Conservation (phyloP, 2,888 invertebrate genomes). For the Limnephilus lunatus region DNA sequence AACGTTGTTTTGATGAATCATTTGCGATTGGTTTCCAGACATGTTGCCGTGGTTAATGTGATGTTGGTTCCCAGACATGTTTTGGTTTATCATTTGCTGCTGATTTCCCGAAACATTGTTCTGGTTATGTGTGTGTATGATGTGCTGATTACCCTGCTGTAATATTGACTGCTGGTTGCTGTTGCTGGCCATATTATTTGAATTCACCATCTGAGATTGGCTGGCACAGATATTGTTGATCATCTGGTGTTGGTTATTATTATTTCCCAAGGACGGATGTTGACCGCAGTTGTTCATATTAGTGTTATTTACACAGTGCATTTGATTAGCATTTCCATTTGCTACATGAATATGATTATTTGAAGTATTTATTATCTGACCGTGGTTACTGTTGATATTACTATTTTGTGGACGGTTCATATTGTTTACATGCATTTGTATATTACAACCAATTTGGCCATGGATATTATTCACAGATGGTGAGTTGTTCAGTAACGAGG, state of each 20-base stretch:
- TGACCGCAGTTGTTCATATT: conserved; percentile 62
- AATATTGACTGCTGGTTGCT: conserved; percentile 38
- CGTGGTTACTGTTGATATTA: conserved; percentile 67
- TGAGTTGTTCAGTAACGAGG: conserved; percentile 68
- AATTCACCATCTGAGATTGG: conserved; percentile 47
- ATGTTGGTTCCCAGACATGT: conserved; percentile 35
- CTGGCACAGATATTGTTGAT: conserved; percentile 56
- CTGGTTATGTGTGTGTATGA: conserved; percentile 32
- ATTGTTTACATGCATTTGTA: conserved; percentile 69
- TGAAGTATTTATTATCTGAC: conserved; percentile 57
- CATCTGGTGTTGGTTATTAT: conserved; percentile 59
- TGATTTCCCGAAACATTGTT: conserved; percentile 32
- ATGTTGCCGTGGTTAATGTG: conserved; percentile 40
- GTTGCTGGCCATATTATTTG: conserved; percentile 37
- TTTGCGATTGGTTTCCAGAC: conserved; percentile 48
- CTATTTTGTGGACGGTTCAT: conserved; percentile 68
- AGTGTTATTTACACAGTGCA: conserved; percentile 57
- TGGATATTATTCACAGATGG: conserved; percentile 72
- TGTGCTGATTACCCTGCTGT: conserved; percentile 37
- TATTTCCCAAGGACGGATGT: conserved; percentile 55
- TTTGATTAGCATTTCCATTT: conserved; percentile 62
- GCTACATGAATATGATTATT: conserved; percentile 60
- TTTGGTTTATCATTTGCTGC: conserved; percentile 38
- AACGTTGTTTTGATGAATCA: conserved; percentile 43
- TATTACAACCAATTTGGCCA: conserved; percentile 74